Evolutionary conservation across 2,113 vertebrate species (phyloP).

Genomic region (Nansenia antarctica): DNA sequence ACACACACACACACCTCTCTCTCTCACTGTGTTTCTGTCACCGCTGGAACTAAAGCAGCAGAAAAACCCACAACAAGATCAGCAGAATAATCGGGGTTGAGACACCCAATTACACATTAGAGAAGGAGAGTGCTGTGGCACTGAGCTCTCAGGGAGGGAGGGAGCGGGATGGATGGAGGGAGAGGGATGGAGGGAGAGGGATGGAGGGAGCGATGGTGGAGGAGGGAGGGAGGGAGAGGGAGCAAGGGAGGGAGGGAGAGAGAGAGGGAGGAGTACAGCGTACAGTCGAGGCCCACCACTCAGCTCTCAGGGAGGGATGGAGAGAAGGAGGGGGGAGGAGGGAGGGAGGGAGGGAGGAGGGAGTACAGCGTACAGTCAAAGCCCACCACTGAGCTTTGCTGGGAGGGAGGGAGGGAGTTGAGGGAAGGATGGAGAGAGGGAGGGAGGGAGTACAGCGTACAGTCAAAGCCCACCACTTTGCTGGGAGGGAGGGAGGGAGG

Average conservation of each 20-base stretch:
- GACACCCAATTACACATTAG: constrained; percentile 46
- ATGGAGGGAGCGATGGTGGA: background rate
- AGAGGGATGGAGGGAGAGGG: background rate
- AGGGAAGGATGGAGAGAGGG: background rate
- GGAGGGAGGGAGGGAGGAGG: too few species aligned
- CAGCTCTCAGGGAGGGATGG: constrained; percentile 9
- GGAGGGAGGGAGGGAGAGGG: background rate
- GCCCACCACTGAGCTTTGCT: too few species aligned
- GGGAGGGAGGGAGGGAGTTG: too few species aligned
- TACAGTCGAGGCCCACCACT: too few species aligned
- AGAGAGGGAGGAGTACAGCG: background rate
- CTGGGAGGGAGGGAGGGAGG: too few species aligned
- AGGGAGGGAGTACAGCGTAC: background rate
- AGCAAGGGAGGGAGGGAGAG: constrained; percentile 18
- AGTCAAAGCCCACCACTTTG: too few species aligned
- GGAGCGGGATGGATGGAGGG: background rate
- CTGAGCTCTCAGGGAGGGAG: constrained; percentile 21
- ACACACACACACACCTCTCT: constrained; percentile 12
- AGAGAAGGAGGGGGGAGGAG: background rate
- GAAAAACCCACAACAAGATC: background rate
- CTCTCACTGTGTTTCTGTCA: constrained; percentile 41
- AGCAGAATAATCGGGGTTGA: background rate
- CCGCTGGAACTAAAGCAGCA: constrained; percentile 35
- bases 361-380: too few species aligned
- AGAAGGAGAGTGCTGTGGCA: constrained; percentile 44